These are phyloP conservation scores for Heteractis magnifica DNA, from an alignment of 92 coral and sea anemone species.

Conservation along the genomic window DNA sequence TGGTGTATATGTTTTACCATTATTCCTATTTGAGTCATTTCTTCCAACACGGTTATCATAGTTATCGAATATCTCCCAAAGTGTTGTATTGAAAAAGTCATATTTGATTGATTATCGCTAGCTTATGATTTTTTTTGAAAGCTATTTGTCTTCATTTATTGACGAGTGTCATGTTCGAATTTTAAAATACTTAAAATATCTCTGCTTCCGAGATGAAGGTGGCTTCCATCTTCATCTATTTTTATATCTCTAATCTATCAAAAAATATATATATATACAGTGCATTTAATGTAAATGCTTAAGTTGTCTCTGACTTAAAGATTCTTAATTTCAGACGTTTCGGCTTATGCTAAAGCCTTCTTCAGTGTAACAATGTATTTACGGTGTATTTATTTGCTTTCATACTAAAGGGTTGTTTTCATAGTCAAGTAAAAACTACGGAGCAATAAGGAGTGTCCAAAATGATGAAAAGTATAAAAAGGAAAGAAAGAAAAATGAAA, in stretches of 20 bases:
- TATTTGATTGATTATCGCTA: conserved; percentile 1
- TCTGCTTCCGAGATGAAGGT: not conserved
- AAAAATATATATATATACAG: too few relatives aligned
- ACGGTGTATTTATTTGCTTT: too few relatives aligned
- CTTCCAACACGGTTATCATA: not conserved
- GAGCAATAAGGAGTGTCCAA: too few relatives aligned
- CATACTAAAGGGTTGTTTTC: too few relatives aligned
- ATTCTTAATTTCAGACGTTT: too few relatives aligned
- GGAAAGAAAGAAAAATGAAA: too few relatives aligned
- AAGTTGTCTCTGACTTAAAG: too few relatives aligned
- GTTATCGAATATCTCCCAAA: not conserved
- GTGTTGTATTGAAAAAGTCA: not conserved
- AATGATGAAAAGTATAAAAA: too few relatives aligned
- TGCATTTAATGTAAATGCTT: too few relatives aligned
- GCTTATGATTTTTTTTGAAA: not conserved
- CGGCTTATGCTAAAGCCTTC: too few relatives aligned
- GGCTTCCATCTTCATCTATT: not conserved
- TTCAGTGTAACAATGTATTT: too few relatives aligned
- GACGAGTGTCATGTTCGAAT: not conserved
- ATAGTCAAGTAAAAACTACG: too few relatives aligned
- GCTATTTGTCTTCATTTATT: not conserved
- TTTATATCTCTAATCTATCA: not conserved
- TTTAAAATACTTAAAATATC: not conserved
- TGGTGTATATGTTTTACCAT: not conserved
- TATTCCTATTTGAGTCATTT: not conserved